Evolutionary conservation across 2,888 invertebrate genomes (phyloP).

Genomic region (Ceraclea dissimilis): DNA sequence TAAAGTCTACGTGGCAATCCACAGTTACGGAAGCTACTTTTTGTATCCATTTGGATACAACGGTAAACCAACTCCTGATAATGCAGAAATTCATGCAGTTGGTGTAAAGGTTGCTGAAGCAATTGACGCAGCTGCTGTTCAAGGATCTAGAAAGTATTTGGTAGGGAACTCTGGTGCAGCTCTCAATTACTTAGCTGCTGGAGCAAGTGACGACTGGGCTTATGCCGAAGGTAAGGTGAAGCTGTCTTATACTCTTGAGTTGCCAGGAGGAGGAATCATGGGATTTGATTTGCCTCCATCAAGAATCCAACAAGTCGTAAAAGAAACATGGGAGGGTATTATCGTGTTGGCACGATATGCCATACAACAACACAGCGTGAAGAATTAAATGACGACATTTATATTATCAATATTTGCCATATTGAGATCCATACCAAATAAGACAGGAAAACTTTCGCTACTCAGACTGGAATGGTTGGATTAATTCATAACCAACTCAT

Average conservation of each 20-base stretch:
- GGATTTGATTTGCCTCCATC: slow-evolving; percentile 60
- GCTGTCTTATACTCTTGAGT: slow-evolving; percentile 56
- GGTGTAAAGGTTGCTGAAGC: slow-evolving; percentile 39
- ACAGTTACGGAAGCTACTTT: slow-evolving; percentile 64
- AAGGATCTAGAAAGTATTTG: slow-evolving; percentile 39
- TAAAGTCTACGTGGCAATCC: slow-evolving; percentile 62
- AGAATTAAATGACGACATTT: no score
- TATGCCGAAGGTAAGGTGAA: slow-evolving; percentile 48
- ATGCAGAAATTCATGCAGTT: slow-evolving; percentile 39
- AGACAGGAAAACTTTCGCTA: no score
- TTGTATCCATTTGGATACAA: slow-evolving; percentile 64
- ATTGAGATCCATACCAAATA: no score
- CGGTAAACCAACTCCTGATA: slow-evolving; percentile 42
- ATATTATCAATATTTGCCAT: no score
- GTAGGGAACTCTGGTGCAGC: slow-evolving; percentile 47
- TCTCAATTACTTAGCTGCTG: slow-evolving; percentile 50
- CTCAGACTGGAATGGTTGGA: no score
- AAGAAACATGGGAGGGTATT: no score
- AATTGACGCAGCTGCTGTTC: slow-evolving; percentile 33
- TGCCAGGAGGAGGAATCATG: slow-evolving; percentile 47
- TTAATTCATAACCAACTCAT: no score
- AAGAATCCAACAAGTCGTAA: no score
- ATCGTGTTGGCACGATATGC: no score
- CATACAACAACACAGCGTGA: no score
- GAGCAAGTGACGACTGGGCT: slow-evolving; percentile 61